phyloP scores from a whole-genome alignment of 2,797 vertebrate species.

The Taeniopygia guttata region DNA sequence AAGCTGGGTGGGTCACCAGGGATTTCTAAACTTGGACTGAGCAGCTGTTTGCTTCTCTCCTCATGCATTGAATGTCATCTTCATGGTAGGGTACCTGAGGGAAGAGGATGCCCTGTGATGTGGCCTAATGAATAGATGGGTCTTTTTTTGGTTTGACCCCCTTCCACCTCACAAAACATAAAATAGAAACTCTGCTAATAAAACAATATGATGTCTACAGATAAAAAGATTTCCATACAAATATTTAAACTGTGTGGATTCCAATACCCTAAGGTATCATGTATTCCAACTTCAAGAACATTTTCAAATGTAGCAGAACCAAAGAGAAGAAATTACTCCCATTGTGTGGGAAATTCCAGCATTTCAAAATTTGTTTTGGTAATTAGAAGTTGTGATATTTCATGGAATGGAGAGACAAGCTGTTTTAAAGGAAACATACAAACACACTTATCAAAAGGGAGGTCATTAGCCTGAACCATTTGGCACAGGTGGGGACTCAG shows the following conservation, averaged over 20 bases:
- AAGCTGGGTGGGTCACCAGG: not conserved
- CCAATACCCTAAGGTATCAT: not conserved
- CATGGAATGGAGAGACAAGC: not conserved
- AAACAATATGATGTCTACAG: not conserved
- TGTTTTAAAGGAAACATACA: not conserved
- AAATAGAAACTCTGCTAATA: not conserved
- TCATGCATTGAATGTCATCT: not conserved
- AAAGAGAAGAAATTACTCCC: not conserved
- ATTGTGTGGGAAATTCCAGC: not conserved
- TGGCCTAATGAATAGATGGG: not conserved
- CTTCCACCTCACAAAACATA: not conserved
- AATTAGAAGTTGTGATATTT: not conserved
- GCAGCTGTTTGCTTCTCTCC: not conserved
- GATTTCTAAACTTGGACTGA: not conserved
- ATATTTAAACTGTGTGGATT: not conserved
- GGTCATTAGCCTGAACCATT: not conserved
- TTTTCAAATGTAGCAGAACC: not conserved
- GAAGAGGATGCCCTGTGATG: not conserved
- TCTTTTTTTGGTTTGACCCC: not conserved
- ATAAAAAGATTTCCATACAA: not conserved
- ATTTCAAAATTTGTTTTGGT: not conserved
- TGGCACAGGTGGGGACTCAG: slow-evolving; percentile 42
- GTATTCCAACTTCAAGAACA: not conserved
- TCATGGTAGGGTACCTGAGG: not conserved
- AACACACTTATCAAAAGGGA: not conserved